Evolutionary conservation across 2,113 vertebrate species (phyloP).

Genomic region (Pelvicachromis taeniatus): DNA sequence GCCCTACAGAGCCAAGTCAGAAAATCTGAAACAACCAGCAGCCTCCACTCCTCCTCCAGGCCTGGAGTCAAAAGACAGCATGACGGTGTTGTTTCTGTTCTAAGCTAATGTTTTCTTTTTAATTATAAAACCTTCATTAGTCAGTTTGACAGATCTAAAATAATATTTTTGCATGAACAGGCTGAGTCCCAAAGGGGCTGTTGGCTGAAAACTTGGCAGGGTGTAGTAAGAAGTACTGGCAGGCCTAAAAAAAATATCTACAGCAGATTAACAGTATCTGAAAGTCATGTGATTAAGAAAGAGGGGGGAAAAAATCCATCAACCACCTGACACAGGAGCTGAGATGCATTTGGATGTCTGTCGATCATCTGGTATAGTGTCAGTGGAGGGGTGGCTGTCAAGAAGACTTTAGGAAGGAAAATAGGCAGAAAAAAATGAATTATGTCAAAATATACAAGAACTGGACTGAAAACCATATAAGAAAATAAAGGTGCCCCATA

Average conservation of each 20-base stretch:
- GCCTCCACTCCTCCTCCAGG: background rate
- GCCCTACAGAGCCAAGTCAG: background rate
- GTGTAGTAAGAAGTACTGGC: too few species aligned
- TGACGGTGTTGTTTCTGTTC: background rate
- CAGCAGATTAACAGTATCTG: background rate
- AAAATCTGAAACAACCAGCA: background rate
- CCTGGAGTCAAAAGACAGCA: background rate
- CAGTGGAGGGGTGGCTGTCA: background rate
- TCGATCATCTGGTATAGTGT: too few species aligned
- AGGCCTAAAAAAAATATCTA: background rate
- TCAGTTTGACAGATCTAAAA: background rate
- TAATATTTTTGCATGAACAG: background rate
- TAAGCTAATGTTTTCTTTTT: accelerated
- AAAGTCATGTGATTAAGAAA: too few species aligned
- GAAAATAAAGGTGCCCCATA: background rate
- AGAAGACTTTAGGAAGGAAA: accelerated
- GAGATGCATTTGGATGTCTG: too few species aligned
- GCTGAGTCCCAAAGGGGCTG: accelerated
- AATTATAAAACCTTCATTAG: accelerated
- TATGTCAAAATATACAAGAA: too few species aligned
- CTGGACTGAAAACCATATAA: too few species aligned
- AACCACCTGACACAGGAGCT: accelerated
- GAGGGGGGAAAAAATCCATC: too few species aligned
- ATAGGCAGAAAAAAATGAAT: background rate
- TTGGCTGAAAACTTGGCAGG: background rate